Base-by-base conservation (phyloP, 2,888 invertebrate species). In the Polyommatus icarus region DNA sequence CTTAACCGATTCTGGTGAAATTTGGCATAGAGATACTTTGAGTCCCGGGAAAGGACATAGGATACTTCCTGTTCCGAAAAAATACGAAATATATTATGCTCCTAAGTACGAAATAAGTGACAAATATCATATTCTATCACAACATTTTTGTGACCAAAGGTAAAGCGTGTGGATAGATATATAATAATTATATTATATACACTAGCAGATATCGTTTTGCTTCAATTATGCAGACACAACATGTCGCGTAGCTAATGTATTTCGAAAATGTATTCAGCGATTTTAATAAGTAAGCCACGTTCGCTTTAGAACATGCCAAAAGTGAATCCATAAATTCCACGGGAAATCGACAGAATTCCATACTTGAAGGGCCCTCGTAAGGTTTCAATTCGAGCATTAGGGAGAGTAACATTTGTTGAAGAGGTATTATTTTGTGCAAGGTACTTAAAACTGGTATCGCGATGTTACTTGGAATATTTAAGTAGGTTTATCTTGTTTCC, bases 351-450 rank as follows among this genome's bases (percentile, higher is more conserved):
- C 61, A 61, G 61, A 61, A 61, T 61, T 61, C 61, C 24, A 61
- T 24, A 61, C 61, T 12, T 24, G 61, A 61, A 61, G 61, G 61
- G 61, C 61, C 10, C 61, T 61, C 24, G 20, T 12, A 24, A 4
- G 61, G 10, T 61, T 61, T 61, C 8, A 20, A 8, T 20, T 61
- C 20, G 59, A 59, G 59, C 59, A 59, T 12, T 10, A 24, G 10
- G 8, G 61, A 61, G 24, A 61, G 12, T 61, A 4, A 24, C 24
- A 61, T 61, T 61, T 24, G 61, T 24, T 61, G 10, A 61, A 61
- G 61, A 12, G 61, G 24, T 61, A 12, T 24, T 61, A 61, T 61
- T 61, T 61, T 61, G 24, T 61, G 61, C 61, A 61, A 24, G 61
- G 3, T 1, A 24, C 61, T 61, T 61, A 10, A 10, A 50, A 12